phyloP scores from a whole-genome alignment of 2,113 vertebrate genomes.

The Mormyrus iriodes region DNA sequence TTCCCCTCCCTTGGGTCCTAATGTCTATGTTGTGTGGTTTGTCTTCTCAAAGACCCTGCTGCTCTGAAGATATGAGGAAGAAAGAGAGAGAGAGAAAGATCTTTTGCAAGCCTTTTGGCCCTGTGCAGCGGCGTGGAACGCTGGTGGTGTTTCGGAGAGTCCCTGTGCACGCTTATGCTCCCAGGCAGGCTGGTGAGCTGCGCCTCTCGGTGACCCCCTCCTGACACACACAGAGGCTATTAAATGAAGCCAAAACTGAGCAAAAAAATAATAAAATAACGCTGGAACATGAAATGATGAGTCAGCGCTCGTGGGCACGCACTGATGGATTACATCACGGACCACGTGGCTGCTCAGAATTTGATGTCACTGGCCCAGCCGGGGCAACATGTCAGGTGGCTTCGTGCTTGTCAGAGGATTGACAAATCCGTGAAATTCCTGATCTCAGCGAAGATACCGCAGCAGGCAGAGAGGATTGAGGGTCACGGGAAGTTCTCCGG shows the following conservation, averaged over 20 bases:
- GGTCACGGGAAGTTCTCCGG: neutral
- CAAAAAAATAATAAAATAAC: neutral
- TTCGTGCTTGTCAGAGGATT: neutral
- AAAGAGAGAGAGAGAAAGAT: neutral
- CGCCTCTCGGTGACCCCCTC: neutral
- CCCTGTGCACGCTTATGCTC: neutral
- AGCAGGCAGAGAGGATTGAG: neutral
- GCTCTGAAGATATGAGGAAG: neutral
- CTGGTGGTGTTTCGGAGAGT: neutral
- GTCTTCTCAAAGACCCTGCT: neutral
- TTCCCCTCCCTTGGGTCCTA: neutral
- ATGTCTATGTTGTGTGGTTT: neutral
- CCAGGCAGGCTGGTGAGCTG: neutral
- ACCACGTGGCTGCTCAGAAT: neutral
- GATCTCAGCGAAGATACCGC: neutral
- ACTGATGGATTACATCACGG: neutral
- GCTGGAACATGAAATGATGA: neutral
- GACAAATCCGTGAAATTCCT: neutral
- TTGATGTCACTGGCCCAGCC: neutral
- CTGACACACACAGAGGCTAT: neutral
- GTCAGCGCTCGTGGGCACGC: neutral
- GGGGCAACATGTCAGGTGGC: neutral
- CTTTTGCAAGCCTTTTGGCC: neutral
- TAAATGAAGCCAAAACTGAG: neutral
- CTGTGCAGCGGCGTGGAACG: neutral